phyloP scores from a whole-genome alignment of 2,113 vertebrate genomes.

The Lamprotornis superbus region DNA sequence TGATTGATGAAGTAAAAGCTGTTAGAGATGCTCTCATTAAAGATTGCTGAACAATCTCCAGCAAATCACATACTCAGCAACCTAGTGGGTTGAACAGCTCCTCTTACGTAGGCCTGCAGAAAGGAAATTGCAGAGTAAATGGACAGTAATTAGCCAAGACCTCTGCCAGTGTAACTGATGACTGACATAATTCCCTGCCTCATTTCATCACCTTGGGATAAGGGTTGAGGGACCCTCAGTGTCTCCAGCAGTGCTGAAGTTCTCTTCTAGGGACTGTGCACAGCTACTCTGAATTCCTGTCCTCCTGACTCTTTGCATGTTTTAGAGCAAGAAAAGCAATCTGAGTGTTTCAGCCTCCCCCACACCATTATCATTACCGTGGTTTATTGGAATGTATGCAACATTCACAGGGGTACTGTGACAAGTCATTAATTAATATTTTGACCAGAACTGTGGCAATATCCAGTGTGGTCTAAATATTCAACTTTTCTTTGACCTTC shows the following conservation, averaged over 20 bases:
- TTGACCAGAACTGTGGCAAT: neutral
- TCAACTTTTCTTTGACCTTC: neutral
- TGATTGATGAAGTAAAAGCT: slow-evolving; percentile 32
- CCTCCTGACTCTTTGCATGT: fast-evolving
- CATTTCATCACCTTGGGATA: neutral
- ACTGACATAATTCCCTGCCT: neutral
- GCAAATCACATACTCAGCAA: neutral
- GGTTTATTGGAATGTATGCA: neutral
- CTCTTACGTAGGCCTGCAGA: neutral
- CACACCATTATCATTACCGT: neutral
- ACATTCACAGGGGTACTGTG: neutral
- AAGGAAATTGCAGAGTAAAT: neutral
- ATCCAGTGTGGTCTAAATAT: neutral
- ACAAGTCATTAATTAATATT: neutral
- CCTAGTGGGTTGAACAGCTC: neutral
- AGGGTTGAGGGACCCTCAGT: neutral
- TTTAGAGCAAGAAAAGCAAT: neutral
- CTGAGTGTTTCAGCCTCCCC: neutral
- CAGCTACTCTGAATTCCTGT: neutral
- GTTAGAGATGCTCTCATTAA: neutral
- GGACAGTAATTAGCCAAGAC: neutral
- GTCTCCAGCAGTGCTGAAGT: neutral
- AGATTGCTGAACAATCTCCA: neutral
- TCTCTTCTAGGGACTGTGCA: neutral
- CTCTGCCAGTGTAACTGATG: neutral